Conservation (phyloP, 2,888 invertebrate genomes). For the Subacronicta megacephala region DNA sequence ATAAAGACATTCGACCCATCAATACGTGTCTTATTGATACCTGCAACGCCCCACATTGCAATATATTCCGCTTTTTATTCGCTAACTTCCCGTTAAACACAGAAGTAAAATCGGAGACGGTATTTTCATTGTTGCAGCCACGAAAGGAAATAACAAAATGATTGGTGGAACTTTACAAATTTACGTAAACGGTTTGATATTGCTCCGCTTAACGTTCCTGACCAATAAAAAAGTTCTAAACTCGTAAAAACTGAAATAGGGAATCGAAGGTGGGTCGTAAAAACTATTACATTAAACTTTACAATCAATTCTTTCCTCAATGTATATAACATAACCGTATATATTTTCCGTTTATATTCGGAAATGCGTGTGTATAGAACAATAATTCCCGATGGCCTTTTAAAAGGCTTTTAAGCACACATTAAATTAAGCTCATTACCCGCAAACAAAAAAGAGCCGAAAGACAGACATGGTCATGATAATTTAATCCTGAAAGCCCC, state of each 20-base stretch:
- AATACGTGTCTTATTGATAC: too few relatives aligned
- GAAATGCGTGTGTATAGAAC: constrained; percentile 18
- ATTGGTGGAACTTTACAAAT: constrained; percentile 48
- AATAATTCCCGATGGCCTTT: constrained; percentile 44
- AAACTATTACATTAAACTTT: constrained; percentile 52
- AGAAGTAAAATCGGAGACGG: constrained; percentile 46
- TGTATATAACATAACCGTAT: constrained; percentile 6
- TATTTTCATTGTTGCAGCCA: constrained; percentile 41
- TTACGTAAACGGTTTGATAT: constrained; percentile 50
- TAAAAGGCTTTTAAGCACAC: constrained; percentile 47
- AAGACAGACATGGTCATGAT: constrained; percentile 3
- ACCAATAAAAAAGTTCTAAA: constrained; percentile 51
- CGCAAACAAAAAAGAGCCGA: constrained; percentile 28
- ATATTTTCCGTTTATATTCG: constrained; percentile 11
- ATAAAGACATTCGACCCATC: too few relatives aligned
- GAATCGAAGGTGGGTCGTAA: constrained; percentile 51
- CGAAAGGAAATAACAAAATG: constrained; percentile 42
- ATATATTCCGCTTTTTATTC: constrained; percentile 55
- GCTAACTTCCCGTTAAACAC: constrained; percentile 57
- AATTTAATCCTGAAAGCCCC: constrained; percentile 5
- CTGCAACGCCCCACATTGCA: too few relatives aligned
- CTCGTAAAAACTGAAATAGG: constrained; percentile 52
- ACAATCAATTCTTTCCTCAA: constrained; percentile 48
- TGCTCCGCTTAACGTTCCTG: constrained; percentile 44
- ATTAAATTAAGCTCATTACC: constrained; percentile 36